Conservation (phyloP, 2,113 vertebrate species). For the Psophia crepitans region DNA sequence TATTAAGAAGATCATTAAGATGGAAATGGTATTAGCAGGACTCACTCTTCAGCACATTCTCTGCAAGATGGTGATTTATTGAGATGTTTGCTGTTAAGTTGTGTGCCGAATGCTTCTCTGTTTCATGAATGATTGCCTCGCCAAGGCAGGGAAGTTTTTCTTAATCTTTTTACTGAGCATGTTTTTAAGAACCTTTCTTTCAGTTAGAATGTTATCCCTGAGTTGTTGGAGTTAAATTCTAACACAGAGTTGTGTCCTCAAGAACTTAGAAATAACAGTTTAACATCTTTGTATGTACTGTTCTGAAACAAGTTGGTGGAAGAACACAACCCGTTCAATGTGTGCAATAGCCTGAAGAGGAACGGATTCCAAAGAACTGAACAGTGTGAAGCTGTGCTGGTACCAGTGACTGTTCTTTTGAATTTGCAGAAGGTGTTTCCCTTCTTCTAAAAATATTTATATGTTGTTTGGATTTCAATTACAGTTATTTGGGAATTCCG, state of each 20-base stretch:
- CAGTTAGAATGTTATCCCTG: not conserved
- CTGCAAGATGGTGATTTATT: not conserved
- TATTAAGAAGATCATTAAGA: not conserved
- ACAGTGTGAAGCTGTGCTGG: not conserved
- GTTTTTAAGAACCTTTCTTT: not conserved
- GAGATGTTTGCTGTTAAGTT: not conserved
- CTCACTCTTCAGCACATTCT: not conserved
- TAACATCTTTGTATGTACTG: not conserved
- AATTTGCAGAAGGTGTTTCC: not conserved
- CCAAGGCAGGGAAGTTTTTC: not conserved
- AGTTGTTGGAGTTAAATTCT: not conserved
- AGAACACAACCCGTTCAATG: not conserved
- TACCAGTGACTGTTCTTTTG: not conserved
- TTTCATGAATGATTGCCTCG: not conserved
- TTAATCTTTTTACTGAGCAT: not conserved
- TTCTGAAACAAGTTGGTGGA: not conserved
- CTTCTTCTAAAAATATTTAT: not conserved
- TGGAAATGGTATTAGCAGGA: not conserved
- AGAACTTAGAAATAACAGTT: not conserved
- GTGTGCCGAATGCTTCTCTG: accelerated
- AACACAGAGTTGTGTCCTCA: not conserved
- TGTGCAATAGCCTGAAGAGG: not conserved
- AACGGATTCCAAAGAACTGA: not conserved
- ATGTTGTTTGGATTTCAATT: not conserved
- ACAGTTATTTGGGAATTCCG: not conserved